Percentiles rank a stretch among this genome's conserved stretches.
Conservation (phyloP, 2,113 vertebrate genomes). For the Hydrochoerus hydrochaeris region DNA sequence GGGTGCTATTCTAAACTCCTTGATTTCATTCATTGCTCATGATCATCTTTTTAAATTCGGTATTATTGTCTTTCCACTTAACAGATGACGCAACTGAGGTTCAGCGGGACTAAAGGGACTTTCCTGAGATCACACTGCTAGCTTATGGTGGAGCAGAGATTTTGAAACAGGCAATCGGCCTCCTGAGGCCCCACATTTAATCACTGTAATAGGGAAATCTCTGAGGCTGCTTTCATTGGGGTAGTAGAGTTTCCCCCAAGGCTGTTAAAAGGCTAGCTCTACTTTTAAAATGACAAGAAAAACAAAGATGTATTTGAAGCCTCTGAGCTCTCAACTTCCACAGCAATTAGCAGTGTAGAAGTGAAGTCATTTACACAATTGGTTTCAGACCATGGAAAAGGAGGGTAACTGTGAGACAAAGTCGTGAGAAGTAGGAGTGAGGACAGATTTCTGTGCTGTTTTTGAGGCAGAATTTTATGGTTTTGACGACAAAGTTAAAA, state of each 20-base stretch:
- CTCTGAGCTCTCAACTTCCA: conserved; percentile 41
- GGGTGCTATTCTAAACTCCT: not conserved
- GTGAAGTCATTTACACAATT: conserved; percentile 44
- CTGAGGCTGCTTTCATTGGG: not conserved
- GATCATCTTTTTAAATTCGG: not conserved
- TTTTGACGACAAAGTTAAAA: conserved; percentile 44
- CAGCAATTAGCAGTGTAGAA: conserved; percentile 36
- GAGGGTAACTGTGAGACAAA: not conserved
- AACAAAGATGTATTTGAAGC: conserved; percentile 45
- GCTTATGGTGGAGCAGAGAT: not conserved
- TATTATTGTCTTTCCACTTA: not conserved
- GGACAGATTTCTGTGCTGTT: conserved; percentile 50
- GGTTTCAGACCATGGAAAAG: conserved; percentile 25
- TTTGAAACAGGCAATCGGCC: not conserved
- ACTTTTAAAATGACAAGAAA: conserved; percentile 54
- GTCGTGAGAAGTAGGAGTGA: not conserved
- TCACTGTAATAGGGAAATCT: not conserved
- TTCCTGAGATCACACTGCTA: not conserved
- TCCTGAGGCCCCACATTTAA: not conserved
- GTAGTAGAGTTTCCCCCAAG: not conserved
- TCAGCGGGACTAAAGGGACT: not conserved
- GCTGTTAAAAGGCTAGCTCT: conserved; percentile 43
- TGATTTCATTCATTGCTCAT: not conserved
- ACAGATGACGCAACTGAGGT: not conserved
- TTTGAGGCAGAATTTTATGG: conserved; percentile 7